Evolutionary conservation across 2,113 vertebrate genomes (phyloP).

Genomic region (Vidua macroura): DNA sequence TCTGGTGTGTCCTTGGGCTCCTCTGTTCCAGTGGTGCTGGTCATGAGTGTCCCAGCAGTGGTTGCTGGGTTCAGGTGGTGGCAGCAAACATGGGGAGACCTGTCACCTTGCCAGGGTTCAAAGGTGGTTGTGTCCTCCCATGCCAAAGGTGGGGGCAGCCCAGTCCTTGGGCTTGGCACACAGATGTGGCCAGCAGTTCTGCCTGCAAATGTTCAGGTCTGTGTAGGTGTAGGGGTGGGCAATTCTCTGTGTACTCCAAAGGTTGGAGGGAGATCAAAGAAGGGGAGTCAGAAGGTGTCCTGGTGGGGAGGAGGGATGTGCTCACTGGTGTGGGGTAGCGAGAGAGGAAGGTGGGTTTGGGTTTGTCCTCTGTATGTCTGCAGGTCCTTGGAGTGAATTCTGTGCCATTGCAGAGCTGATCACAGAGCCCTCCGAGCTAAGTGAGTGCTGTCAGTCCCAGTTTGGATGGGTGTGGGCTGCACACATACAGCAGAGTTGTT

Average conservation of each 20-base stretch:
- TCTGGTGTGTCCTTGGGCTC: neutral
- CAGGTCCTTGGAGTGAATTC: neutral
- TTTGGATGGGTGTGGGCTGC: neutral
- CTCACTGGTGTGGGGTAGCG: fast-evolving
- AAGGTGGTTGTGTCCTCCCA: fast-evolving
- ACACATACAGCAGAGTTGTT: neutral
- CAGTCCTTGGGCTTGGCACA: fast-evolving
- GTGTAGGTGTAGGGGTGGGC: neutral
- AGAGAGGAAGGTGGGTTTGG: neutral
- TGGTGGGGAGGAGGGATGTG: fast-evolving
- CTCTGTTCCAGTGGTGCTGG: fast-evolving
- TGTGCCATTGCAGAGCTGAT: neutral
- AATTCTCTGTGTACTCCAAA: neutral
- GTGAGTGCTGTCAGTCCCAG: fast-evolving
- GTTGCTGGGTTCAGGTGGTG: neutral
- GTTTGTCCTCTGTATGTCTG: neutral
- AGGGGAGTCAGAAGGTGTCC: neutral
- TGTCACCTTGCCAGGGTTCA: neutral
- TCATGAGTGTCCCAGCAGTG: neutral
- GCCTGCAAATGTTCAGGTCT: neutral
- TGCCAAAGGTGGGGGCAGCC: neutral
- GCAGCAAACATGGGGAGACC: neutral
- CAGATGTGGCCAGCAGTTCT: neutral
- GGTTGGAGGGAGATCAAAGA: neutral
- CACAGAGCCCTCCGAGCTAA: neutral